A percentile compares a stretch with the other conserved stretches of the same genome.
Conservation (phyloP, 2,113 vertebrate species). For the Pelecanoides urinatrix region DNA sequence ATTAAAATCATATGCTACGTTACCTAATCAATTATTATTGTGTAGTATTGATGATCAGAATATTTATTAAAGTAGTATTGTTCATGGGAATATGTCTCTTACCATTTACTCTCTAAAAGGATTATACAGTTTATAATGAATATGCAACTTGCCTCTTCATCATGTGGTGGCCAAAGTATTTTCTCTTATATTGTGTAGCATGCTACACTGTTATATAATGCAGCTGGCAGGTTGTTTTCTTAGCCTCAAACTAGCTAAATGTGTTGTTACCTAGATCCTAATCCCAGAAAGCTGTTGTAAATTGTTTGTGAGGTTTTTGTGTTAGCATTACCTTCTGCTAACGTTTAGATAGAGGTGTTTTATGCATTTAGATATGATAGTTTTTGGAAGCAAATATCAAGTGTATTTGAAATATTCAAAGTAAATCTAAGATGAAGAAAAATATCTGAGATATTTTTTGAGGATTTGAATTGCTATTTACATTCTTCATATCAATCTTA, state of each 20-base stretch:
- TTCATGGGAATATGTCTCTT: not conserved
- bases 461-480: not conserved
- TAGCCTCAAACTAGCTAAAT: not conserved
- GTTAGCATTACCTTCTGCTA: not conserved
- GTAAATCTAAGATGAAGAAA: not conserved
- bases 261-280: not conserved
- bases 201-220: not conserved
- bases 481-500: not conserved
- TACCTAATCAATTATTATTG: not conserved
- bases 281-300: not conserved
- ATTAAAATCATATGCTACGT: not conserved
- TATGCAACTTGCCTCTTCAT: not conserved
- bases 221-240: not conserved
- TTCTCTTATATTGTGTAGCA: not conserved
- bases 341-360: not conserved
- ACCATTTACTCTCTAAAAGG: not conserved
- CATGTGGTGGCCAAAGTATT: not conserved
- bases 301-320: not conserved
- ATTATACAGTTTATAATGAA: not conserved
- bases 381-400: not conserved
- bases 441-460: not conserved
- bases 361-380: not conserved
- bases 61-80: not conserved
- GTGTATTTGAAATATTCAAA: not conserved
- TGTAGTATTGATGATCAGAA: not conserved